Conservation (phyloP, 2,888 invertebrate genomes). For the Temnothorax ravouxi region DNA sequence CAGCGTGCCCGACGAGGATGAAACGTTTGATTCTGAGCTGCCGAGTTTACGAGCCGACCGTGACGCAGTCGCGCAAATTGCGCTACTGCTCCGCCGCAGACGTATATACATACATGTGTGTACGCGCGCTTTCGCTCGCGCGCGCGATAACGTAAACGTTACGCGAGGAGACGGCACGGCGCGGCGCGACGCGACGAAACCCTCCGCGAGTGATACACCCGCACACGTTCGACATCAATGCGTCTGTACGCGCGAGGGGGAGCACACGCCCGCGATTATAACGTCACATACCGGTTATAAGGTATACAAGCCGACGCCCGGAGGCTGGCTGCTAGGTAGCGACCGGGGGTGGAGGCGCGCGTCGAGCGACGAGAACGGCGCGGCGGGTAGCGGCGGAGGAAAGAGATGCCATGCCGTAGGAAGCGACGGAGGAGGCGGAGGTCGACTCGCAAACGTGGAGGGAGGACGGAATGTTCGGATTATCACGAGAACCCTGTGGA, state of each 20-base stretch:
- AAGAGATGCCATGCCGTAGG: slow-evolving; percentile 51
- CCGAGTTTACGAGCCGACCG: slow-evolving; percentile 78
- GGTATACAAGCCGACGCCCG: slow-evolving; percentile 76
- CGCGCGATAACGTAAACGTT: slow-evolving; percentile 35
- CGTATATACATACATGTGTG: slow-evolving; percentile 16
- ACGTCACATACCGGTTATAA: slow-evolving; percentile 81
- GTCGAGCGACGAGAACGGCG: slow-evolving; percentile 23
- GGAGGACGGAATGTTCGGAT: slow-evolving; percentile 82
- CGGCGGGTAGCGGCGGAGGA: slow-evolving; percentile 48
- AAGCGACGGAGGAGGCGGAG: slow-evolving; percentile 54
- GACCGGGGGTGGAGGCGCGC: slow-evolving; percentile 38
- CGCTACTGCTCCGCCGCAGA: slow-evolving; percentile 44
- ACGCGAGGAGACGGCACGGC: slow-evolving; percentile 42
- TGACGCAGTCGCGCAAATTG: slow-evolving; percentile 77
- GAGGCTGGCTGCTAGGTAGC: slow-evolving; percentile 61
- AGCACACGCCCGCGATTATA: slow-evolving; percentile 78
- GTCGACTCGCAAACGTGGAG: slow-evolving; percentile 78
- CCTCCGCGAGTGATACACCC: slow-evolving; percentile 34
- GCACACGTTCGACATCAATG: slow-evolving; percentile 54
- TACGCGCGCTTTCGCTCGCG: slow-evolving; percentile 40
- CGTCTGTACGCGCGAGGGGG: slow-evolving; percentile 52
- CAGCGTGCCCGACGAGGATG: slow-evolving; percentile 47
- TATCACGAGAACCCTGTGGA: slow-evolving; percentile 79
- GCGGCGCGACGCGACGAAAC: background rate
- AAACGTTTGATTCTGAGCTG: slow-evolving; percentile 71